Base-by-base conservation (phyloP, 2,797 vertebrate species). In the Hipposideros larvatus region DNA sequence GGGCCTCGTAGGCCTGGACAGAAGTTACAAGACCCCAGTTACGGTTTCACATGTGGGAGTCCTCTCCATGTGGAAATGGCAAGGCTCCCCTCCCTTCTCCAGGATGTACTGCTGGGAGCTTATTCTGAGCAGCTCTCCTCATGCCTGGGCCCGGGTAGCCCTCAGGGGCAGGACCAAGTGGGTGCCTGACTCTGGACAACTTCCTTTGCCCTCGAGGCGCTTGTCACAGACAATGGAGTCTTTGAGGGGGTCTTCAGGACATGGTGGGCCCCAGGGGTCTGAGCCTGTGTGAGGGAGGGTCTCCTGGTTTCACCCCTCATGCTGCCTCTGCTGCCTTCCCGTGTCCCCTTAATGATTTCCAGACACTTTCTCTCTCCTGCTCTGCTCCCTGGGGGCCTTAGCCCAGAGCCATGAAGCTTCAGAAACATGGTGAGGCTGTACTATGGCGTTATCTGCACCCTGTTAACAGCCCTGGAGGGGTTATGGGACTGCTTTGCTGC, bases 391-490 rank as follows among this genome's bases (percentile, higher is more conserved):
- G 90, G 97, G 97, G 97, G 96, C 96, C 97, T 94, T 74, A 79
- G 66, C 91, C 82, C 94, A 96, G 98, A 90, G 79, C 98, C 96
- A 97, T 95, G 98, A 98, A 96, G 94, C 78, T 97, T 96, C 48
- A 96, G 98, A 98, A 98, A 98, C 98, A 98, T 98, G 98, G 97
- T 22, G 98, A 95, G 97, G 94, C 21, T 43, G 37, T 11, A 15
- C 86, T 10, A 18, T 57, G 53, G 80, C 28, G 0, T 26, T 11
- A 4, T 66, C 6, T 43, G 48, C 1, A 5, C n/a, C 1, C 0
- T 15, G 71, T 41, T 11, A 16, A 26, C 26, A 11, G n/a, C 28
- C 26, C 73, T 18, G 28, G 55, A 24, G 70, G 68, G 26, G 48
- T 34, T 18, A 66, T 3, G 57, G 66, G 77, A 24, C 57, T 2